A percentile compares a stretch with the other conserved stretches of the same genome.
These are phyloP conservation scores for Melopsittacus undulatus DNA, from an alignment of 2,797 vertebrate species.

Conservation along the genomic window DNA sequence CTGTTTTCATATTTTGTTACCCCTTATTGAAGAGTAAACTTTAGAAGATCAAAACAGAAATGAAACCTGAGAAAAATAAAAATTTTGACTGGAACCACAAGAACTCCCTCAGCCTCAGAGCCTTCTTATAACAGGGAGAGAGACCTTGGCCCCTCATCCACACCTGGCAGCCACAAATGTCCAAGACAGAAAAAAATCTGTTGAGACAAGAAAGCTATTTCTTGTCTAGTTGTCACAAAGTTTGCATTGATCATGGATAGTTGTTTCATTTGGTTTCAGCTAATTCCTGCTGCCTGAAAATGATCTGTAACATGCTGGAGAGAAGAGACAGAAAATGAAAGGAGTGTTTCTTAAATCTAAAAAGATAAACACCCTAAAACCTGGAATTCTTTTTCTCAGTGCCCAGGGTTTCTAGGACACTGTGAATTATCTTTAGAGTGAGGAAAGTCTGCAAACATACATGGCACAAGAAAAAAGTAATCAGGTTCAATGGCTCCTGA, in stretches of 20 bases:
- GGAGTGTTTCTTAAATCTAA: not conserved
- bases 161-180: not conserved
- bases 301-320: not conserved
- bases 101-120: not conserved
- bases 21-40: not conserved
- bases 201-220: not conserved
- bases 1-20: not conserved
- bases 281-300: not conserved
- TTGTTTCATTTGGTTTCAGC: not conserved
- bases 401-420: not conserved
- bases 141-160: not conserved
- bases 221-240: not conserved
- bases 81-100: not conserved
- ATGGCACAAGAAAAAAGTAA: not conserved
- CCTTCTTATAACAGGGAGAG: fast-evolving
- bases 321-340: not conserved
- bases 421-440: not conserved
- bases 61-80: not conserved
- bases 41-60: slow-evolving; percentile 6
- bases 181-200: not conserved
- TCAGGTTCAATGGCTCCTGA: not conserved
- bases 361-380: not conserved
- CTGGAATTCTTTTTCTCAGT: not conserved
- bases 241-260: not conserved
- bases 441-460: not conserved